These are phyloP conservation scores for Arenaria interpres DNA, from an alignment of 2,113 vertebrate species.

Conservation along the genomic window DNA sequence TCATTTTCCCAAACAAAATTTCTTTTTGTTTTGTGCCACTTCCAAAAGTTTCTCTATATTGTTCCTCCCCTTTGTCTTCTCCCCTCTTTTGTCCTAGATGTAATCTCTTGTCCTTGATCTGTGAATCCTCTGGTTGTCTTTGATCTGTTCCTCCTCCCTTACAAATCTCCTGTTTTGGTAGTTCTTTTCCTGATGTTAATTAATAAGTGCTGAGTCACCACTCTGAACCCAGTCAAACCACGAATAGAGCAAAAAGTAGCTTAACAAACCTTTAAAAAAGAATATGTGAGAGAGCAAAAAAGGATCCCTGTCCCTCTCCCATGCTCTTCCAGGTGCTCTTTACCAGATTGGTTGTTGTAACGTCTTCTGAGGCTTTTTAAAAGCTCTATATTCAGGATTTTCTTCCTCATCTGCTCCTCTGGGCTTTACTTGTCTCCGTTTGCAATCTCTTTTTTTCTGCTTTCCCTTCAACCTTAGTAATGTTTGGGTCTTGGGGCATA, in stretches of 20 bases:
- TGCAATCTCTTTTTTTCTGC: not conserved
- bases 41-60: not conserved
- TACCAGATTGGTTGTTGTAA: not conserved
- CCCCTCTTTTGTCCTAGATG: not conserved
- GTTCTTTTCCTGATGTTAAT: not conserved
- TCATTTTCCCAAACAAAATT: not conserved
- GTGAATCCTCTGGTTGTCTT: not conserved
- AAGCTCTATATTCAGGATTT: not conserved
- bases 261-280: not conserved
- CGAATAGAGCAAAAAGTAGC: not conserved
- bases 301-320: not conserved
- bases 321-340: not conserved
- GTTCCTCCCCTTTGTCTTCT: not conserved
- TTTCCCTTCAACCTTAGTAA: not conserved
- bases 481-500: not conserved
- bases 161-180: not conserved
- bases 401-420: not conserved
- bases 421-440: not conserved
- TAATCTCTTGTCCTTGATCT: not conserved
- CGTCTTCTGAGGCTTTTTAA: not conserved
- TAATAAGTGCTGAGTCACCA: not conserved
- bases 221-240: not conserved
- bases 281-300: not conserved
- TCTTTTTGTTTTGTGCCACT: not conserved
- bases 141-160: not conserved